Conservation (phyloP, 2,888 invertebrate species). For the Unio delphinus region DNA sequence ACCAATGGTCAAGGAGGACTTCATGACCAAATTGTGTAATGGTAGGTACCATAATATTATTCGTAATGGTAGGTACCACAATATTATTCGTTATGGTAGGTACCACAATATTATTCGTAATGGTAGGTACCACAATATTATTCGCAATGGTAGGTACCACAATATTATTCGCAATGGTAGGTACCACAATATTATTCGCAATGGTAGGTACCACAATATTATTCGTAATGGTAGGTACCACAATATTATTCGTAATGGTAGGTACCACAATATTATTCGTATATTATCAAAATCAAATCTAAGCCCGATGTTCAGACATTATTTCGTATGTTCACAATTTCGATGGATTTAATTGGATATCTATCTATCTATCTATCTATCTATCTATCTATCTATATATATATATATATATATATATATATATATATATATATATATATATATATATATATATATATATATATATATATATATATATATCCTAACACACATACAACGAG, state of each 20-base stretch:
- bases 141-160: constrained; percentile 6
- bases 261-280: background rate
- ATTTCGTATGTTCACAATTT: too few species aligned
- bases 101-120: background rate
- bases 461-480: too few species aligned
- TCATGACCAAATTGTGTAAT: constrained; percentile 29
- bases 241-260: constrained; percentile 14
- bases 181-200: constrained; percentile 1
- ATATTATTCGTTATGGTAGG: constrained; percentile 1
- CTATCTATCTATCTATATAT: too few species aligned
- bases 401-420: too few species aligned
- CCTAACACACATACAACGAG: too few species aligned
- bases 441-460: too few species aligned
- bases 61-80: constrained; percentile 5
- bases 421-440: too few species aligned
- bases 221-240: constrained; percentile 5
- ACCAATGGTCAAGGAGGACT: constrained; percentile 13
- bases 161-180: background rate
- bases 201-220: constrained; percentile 6
- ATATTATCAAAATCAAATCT: too few species aligned
- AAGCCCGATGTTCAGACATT: too few species aligned
- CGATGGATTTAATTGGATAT: too few species aligned
- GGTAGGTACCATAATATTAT: constrained; percentile 14
- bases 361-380: too few species aligned
- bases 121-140: constrained; percentile 6